Evolutionary conservation across 2,888 invertebrate species (phyloP).

Genomic region (Griposia aprilina): DNA sequence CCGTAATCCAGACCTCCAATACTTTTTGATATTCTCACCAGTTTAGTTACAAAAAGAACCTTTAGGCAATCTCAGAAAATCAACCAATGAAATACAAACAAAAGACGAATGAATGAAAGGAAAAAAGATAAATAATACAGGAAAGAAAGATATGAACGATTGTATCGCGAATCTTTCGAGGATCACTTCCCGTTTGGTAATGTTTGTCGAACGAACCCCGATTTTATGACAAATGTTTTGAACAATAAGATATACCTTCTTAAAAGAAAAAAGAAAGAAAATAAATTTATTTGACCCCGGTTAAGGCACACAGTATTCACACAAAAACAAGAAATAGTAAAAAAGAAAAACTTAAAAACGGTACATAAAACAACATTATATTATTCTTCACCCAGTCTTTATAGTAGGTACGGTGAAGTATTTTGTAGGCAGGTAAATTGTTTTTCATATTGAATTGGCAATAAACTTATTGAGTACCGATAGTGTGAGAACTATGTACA

Average conservation of each 20-base stretch:
- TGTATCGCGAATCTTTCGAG: conserved; percentile 46
- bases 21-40: conserved; percentile 18
- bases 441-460: not conserved
- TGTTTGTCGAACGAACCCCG: conserved; percentile 36
- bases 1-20: not conserved
- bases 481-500: no score
- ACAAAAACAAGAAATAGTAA: no score
- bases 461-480: not conserved
- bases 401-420: not conserved
- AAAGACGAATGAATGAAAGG: conserved; percentile 37
- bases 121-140: conserved; percentile 22
- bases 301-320: no score
- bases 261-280: no score
- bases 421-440: not conserved
- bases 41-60: conserved; percentile 39
- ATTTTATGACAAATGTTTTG: conserved; percentile 25
- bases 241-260: not conserved
- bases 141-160: conserved; percentile 35
- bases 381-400: no score
- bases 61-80: conserved; percentile 36
- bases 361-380: no score
- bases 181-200: conserved; percentile 41
- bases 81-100: conserved; percentile 48
- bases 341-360: no score
- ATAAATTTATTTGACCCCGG: no score